Percentiles rank a stretch among this genome's conserved stretches.
Evolutionary conservation across 2,888 invertebrate genomes (phyloP).

Genomic region (Steinernema scapterisci): DNA sequence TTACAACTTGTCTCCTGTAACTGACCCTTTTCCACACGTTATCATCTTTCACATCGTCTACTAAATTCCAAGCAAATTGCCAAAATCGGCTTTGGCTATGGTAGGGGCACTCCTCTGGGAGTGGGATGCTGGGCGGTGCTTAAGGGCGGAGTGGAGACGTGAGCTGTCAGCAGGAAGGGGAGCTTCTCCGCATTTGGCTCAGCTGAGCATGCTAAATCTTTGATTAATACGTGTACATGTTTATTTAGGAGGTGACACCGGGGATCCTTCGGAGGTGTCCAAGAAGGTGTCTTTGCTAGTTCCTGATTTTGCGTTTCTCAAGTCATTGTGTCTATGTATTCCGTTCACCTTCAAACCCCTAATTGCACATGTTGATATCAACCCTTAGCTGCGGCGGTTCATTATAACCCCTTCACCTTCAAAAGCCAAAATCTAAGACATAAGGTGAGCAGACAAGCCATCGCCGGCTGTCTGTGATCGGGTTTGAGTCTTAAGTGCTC

Average conservation of each 20-base stretch:
- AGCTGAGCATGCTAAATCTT: constrained; percentile 26
- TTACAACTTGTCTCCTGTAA: background rate
- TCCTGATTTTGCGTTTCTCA: too few relatives aligned
- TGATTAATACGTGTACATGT: constrained; percentile 24
- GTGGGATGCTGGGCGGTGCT: constrained; percentile 2
- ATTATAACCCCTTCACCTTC: too few relatives aligned
- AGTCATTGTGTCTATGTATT: too few relatives aligned
- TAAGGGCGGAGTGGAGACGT: constrained; percentile 27
- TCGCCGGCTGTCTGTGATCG: background rate
- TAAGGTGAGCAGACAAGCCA: too few relatives aligned
- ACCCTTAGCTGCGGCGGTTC: too few relatives aligned
- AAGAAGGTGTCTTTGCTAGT: too few relatives aligned
- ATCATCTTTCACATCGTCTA: background rate
- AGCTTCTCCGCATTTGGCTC: constrained; percentile 21
- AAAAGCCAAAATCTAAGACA: too few relatives aligned
- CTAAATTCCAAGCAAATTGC: background rate
- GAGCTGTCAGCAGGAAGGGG: constrained; percentile 23
- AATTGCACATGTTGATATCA: too few relatives aligned
- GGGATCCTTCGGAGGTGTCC: background rate
- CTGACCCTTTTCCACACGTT: background rate
- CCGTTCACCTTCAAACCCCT: too few relatives aligned
- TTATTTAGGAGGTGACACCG: background rate
- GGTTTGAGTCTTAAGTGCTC: background rate
- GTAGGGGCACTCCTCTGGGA: constrained; percentile 9
- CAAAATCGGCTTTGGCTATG: background rate